Evolutionary conservation across 2,113 vertebrate species (phyloP), one percentile per base, ranked within the genome.

Genomic region (Plestiodon gilberti): DNA sequence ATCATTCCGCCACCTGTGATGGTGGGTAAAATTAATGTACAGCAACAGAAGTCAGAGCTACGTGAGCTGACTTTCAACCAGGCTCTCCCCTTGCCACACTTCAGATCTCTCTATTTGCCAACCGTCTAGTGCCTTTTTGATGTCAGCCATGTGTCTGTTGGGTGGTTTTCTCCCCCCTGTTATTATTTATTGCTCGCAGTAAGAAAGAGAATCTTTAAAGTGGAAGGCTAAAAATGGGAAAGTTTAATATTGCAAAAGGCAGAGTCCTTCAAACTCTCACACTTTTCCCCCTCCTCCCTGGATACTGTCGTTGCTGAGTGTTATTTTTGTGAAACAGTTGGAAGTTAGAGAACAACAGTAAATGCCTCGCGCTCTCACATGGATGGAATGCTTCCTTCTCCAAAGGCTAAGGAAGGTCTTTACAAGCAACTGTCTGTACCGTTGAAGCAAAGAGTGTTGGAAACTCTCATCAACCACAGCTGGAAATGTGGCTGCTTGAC

Each of bases 131-230:
- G 91, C 65, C 87, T 92, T 95, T 87, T 94, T 95, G 92, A 94
- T 94, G 93, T 94, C 91, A 92, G 92, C 84, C 86, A 83, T 92
- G 90, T 93, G 91, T 94, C 91, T 88, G 90, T 84, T 88, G 93
- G 89, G 87, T 90, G 89, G 52, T 90, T 89, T 87, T 86, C 67
- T 17, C 11, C 57, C 30, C 40, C 40, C 7, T 13, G 84, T 91
- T 94, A 92, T 92, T 95, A 94, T 94, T 95, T 93, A 93, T 95
- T 90, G 87, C 93, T 81, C 2, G 1, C 82, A 0, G 91, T 91
- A 83, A 93, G 93, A 94, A 95, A 95, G 88, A 88, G 94, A 94
- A 90, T 93, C 90, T 95, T 95, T 91, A 94, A 95, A 94, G 90
- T 80, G 85, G 90, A 87, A 91, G 91, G 80, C 86, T 92, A 89